Base-by-base conservation (phyloP, 2,888 invertebrate species). In the Cheilosia impressa region DNA sequence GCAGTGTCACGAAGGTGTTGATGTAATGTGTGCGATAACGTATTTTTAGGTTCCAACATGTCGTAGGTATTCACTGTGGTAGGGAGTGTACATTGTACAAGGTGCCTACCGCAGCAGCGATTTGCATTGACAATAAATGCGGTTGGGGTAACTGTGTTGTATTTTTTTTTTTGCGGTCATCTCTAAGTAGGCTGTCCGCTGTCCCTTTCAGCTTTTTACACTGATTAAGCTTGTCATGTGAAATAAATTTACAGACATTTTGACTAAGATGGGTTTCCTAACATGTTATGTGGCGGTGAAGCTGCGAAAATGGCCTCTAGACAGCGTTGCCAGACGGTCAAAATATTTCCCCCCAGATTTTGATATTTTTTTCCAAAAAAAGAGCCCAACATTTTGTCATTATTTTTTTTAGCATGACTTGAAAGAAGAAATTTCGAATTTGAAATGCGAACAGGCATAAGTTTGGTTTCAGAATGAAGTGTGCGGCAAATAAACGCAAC, bases 1-100 rank as follows among this genome's bases (percentile, higher is more conserved):
- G 72, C 76, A 76, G 81, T 81, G 76, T 81, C 85, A 81, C 81
- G 76, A 81, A 85, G 72, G 80, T 85, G 85, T 77, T 85, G 72
- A 85, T 85, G 66, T 72, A 80, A 84, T 55, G 34, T n/a, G 43
- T 62, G 60, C 52, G 71, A 47, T 62, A 60, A 52, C 13, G 45
- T 41, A 43, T 55, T 17, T 65, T 9, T 69, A 52, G 66, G 66
- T 53, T 15, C 66, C 38, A 13, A 38, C 13, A 0, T 52, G 9
- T n/a, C 6, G 24, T 43, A 4, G 15, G 9, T 47, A 47, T 9
- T 4, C 27, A n/a, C n/a, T n/a, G n/a, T n/a, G n/a, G n/a, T 45
- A 45, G 68, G 55, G 55, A 57, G 22, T 4, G n/a, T 24, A 53
- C 22, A n/a, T 5, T 17, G 2, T 47, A 9, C 17, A 38, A 38